Conservation (phyloP, 1,140 invertebrate genomes). For the Globodera ellingtonae region DNA sequence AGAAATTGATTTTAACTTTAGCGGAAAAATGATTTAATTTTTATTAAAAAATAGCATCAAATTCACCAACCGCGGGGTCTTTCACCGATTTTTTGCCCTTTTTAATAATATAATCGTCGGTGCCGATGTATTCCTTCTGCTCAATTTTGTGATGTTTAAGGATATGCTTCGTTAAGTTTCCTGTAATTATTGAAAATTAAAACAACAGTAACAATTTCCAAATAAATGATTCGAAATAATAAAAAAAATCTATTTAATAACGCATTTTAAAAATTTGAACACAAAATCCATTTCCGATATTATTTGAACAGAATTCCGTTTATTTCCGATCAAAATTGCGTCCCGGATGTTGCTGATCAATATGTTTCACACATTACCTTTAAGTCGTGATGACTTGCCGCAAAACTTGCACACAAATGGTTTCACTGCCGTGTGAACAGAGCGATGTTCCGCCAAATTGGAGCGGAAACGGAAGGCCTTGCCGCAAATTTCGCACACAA, state of each 20-base stretch:
- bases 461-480: constrained; percentile 65
- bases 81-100: constrained; percentile 64
- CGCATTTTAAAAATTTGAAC: too few relatives aligned
- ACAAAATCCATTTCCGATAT: too few relatives aligned
- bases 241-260: not conserved
- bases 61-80: constrained; percentile 40
- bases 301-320: too few relatives aligned
- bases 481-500: constrained; percentile 64
- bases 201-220: not conserved
- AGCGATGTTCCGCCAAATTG: constrained; percentile 64
- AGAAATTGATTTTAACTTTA: too few relatives aligned
- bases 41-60: too few relatives aligned
- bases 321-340: too few relatives aligned
- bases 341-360: too few relatives aligned
- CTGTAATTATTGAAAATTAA: constrained; percentile 47
- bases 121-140: constrained; percentile 62
- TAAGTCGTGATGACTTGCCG: constrained; percentile 59
- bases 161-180: constrained; percentile 65
- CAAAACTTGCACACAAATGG: constrained; percentile 64
- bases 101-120: constrained; percentile 64
- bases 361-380: constrained; percentile 39
- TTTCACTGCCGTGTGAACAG: constrained; percentile 61
- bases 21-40: too few relatives aligned
- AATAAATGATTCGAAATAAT: not conserved
- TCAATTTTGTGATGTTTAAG: constrained; percentile 64